These are phyloP conservation scores for Lasioglossum malachurum DNA, from an alignment of 2,888 invertebrate genomes.

Conservation along the genomic window DNA sequence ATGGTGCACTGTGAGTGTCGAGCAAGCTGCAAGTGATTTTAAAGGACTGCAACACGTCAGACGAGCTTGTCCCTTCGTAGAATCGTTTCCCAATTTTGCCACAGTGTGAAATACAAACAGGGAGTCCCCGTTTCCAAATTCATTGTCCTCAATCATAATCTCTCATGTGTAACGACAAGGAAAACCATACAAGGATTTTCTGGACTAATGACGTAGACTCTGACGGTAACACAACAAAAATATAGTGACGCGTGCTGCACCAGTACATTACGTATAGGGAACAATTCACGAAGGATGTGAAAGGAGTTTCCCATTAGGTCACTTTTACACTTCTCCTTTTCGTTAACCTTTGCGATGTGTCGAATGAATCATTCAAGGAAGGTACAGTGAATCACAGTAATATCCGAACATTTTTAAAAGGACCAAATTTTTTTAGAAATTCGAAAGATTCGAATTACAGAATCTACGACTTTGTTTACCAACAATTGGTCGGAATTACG, in stretches of 20 bases:
- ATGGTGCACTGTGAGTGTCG: slow-evolving; percentile 26
- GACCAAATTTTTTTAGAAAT: too few species aligned
- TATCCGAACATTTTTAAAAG: too few species aligned
- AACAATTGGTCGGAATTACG: too few species aligned
- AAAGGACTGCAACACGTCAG: slow-evolving; percentile 40
- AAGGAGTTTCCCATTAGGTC: slow-evolving; percentile 11
- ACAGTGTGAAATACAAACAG: not conserved
- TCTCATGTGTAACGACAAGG: slow-evolving; percentile 16
- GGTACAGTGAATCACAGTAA: too few species aligned
- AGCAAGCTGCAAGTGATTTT: slow-evolving; percentile 33
- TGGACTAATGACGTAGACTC: not conserved
- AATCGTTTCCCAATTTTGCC: slow-evolving; percentile 28
- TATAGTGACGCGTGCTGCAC: not conserved
- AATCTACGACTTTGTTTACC: too few species aligned
- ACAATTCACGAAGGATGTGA: not conserved
- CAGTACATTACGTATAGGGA: not conserved
- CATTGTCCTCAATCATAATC: not conserved
- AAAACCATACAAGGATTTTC: slow-evolving; percentile 27
- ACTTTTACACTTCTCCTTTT: not conserved
- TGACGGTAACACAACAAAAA: not conserved
- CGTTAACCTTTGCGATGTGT: not conserved
- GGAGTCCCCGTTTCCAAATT: slow-evolving; percentile 24
- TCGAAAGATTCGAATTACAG: too few species aligned
- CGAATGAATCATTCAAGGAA: not conserved
- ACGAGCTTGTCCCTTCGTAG: slow-evolving; percentile 20